Percentiles rank a stretch among this genome's conserved stretches.
Conservation (phyloP, 2,113 vertebrate genomes). For the Chitala chitala region DNA sequence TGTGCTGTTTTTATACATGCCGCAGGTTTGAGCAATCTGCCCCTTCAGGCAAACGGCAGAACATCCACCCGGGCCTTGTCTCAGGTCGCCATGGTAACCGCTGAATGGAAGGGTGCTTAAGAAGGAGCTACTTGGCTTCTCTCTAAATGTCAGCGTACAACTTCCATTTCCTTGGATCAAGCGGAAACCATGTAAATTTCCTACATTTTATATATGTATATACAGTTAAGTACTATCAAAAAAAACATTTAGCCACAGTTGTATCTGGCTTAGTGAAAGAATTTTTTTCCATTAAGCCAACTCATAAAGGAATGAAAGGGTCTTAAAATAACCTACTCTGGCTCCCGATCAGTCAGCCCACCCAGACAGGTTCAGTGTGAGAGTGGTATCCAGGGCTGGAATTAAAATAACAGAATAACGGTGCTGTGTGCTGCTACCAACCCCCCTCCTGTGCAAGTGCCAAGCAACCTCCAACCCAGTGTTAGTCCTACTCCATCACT, state of each 20-base stretch:
- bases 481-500: no score
- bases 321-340: neutral
- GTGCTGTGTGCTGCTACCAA: no score
- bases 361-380: neutral
- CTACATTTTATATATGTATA: no score
- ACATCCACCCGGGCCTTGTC: neutral
- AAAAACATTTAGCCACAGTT: neutral
- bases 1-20: neutral
- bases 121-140: neutral
- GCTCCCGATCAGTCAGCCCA: neutral
- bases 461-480: no score
- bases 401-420: no score
- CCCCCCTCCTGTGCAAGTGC: no score
- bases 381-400: neutral
- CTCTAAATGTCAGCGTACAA: constrained; percentile 1
- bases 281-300: neutral
- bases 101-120: neutral
- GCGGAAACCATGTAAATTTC: neutral
- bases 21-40: neutral
- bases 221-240: neutral
- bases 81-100: constrained; percentile 16
- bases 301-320: neutral
- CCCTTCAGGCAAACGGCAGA: constrained; percentile 1
- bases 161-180: neutral
- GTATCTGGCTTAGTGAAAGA: neutral